Conservation (phyloP, 2,113 vertebrate genomes). For the Gobius niger region DNA sequence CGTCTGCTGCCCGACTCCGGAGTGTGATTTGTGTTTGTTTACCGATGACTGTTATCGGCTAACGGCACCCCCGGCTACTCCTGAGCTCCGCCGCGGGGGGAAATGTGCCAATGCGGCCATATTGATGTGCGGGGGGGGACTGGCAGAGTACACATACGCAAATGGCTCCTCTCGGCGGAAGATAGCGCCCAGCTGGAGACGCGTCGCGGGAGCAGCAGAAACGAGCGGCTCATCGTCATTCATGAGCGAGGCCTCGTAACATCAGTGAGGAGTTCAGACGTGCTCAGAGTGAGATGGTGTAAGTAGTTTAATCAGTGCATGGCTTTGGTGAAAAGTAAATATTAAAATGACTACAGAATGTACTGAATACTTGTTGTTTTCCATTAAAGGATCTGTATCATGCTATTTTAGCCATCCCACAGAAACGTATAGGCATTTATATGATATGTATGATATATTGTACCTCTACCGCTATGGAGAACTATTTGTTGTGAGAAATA, state of each 20-base stretch:
- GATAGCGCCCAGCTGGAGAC: neutral
- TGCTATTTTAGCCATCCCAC: no score
- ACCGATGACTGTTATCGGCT: slow-evolving; percentile 7
- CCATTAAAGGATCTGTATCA: no score
- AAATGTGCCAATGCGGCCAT: slow-evolving; percentile 8
- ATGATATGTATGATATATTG: no score
- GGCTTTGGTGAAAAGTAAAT: neutral
- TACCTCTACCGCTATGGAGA: no score
- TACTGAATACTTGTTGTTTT: no score
- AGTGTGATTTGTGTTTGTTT: slow-evolving; percentile 13
- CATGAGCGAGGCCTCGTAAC: neutral
- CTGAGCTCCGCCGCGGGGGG: slow-evolving; percentile 1
- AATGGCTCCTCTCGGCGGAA: neutral
- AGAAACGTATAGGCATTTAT: no score
- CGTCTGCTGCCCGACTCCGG: neutral
- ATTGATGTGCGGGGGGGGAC: neutral
- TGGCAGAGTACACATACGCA: neutral
- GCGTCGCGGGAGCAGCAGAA: neutral
- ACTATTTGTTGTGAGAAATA: no score
- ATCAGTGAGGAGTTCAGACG: neutral
- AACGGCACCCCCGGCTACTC: slow-evolving; percentile 2
- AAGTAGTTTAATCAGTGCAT: neutral
- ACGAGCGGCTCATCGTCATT: neutral
- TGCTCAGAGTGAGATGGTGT: no score
- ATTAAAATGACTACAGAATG: no score